Conservation (phyloP, 2,888 invertebrate genomes). For the Nomada fabriciana region DNA sequence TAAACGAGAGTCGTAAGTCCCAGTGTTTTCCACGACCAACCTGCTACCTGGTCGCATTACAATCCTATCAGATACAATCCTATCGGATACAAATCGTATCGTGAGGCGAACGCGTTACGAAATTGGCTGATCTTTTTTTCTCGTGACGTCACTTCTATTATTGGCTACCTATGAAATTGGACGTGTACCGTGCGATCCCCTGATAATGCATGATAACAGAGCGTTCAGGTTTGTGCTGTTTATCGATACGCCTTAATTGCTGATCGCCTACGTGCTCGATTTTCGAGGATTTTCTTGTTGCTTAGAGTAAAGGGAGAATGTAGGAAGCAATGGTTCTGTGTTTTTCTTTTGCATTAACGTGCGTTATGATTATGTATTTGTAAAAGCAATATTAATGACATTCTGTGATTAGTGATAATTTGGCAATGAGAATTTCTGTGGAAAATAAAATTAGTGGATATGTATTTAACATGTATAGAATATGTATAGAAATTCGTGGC, state of each 20-base stretch:
- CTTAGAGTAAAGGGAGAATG: no score
- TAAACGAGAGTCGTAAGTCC: background rate
- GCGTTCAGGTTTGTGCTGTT: background rate
- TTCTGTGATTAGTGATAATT: no score
- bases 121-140: background rate
- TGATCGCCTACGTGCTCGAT: background rate
- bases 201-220: constrained; percentile 6
- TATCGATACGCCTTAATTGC: background rate
- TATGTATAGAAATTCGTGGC: no score
- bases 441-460: no score
- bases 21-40: background rate
- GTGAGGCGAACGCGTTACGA: background rate
- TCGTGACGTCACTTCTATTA: background rate
- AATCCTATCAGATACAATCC: constrained; percentile 2
- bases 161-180: background rate
- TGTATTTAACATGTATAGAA: no score
- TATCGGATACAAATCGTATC: background rate
- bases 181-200: background rate
- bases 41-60: background rate
- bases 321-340: no score
- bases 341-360: no score
- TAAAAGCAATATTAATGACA: no score
- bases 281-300: background rate
- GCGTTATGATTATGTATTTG: no score
- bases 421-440: no score